Conservation (phyloP, 2,888 invertebrate genomes). For the Encarsia formosa region DNA sequence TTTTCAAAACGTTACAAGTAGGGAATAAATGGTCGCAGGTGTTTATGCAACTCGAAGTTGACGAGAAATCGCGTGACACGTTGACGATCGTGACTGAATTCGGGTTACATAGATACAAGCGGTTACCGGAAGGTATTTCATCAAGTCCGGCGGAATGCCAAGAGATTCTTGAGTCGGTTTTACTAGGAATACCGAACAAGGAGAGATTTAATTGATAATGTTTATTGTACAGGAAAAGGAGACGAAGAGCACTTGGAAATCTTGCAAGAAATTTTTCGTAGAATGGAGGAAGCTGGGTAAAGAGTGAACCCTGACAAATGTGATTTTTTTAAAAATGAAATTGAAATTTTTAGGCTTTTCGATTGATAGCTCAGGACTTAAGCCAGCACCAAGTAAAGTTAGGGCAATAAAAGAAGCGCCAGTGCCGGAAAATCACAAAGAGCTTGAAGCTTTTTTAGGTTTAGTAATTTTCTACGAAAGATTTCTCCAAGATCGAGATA, state of each 20-base stretch:
- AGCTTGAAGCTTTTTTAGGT: slow-evolving; percentile 32
- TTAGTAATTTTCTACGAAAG: slow-evolving; percentile 40
- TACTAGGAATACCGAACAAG: slow-evolving; percentile 35
- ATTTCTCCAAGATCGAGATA: slow-evolving; percentile 37
- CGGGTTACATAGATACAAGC: slow-evolving; percentile 38
- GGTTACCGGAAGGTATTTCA: slow-evolving; percentile 40
- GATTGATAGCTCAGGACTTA: slow-evolving; percentile 13
- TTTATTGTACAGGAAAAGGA: slow-evolving; percentile 33
- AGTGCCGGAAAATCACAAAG: slow-evolving; percentile 9
- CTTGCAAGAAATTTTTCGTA: slow-evolving; percentile 32
- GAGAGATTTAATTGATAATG: slow-evolving; percentile 36
- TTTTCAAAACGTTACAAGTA: slow-evolving; percentile 33
- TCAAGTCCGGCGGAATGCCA: slow-evolving; percentile 43
- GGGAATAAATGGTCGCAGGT: slow-evolving; percentile 35
- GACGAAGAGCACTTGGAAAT: slow-evolving; percentile 32
- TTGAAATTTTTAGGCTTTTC: slow-evolving; percentile 28
- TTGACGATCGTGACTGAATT: slow-evolving; percentile 43
- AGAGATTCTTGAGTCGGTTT: slow-evolving; percentile 34
- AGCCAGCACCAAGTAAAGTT: slow-evolving; percentile 12
- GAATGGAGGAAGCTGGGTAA: slow-evolving; percentile 32
- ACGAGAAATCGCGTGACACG: slow-evolving; percentile 35
- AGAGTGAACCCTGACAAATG: slow-evolving; percentile 35
- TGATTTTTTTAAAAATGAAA: slow-evolving; percentile 33
- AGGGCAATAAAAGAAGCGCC: slow-evolving; percentile 15
- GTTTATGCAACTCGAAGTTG: slow-evolving; percentile 42